phyloP scores from a whole-genome alignment of 2,888 invertebrate genomes.

The Apoda limacodes region DNA sequence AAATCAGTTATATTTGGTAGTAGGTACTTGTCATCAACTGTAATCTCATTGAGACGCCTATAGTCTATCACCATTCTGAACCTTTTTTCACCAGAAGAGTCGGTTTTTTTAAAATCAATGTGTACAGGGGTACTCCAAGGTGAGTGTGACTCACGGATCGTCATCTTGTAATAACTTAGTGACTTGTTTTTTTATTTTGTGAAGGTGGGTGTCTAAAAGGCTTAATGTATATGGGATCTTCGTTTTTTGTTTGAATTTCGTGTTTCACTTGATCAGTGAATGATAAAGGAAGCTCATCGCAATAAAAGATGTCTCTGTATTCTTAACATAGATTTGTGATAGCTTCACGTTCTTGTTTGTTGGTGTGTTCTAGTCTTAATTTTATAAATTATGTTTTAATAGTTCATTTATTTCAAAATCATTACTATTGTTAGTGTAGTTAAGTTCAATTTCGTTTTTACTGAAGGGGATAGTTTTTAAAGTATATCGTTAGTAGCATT shows the following conservation, averaged over 20 bases:
- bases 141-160: too few species aligned
- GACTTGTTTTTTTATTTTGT: slow-evolving; percentile 16
- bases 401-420: slow-evolving; percentile 4
- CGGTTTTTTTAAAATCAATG: slow-evolving; percentile 16
- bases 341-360: slow-evolving; percentile 16
- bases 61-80: slow-evolving; percentile 23
- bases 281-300: too few species aligned
- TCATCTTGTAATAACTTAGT: slow-evolving; percentile 18
- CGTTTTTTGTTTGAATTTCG: too few species aligned
- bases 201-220: slow-evolving; percentile 13
- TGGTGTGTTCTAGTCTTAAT: slow-evolving; percentile 15
- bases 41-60: slow-evolving; percentile 20
- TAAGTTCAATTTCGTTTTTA: too few species aligned
- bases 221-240: slow-evolving; percentile 16
- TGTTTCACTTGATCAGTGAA: too few species aligned
- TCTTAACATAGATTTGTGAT: slow-evolving; percentile 19
- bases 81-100: slow-evolving; percentile 17
- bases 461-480: too few species aligned
- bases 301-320: slow-evolving; percentile 22
- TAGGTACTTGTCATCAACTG: slow-evolving; percentile 22
- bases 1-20: slow-evolving; percentile 18
- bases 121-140: slow-evolving; percentile 22
- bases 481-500: too few species aligned
- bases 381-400: slow-evolving; percentile 11
- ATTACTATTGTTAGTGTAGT: too few species aligned